Percentiles rank a stretch among this genome's conserved stretches.
These are phyloP conservation scores for Oryzaephilus surinamensis DNA, from an alignment of 1,140 invertebrate species.

Conservation along the genomic window DNA sequence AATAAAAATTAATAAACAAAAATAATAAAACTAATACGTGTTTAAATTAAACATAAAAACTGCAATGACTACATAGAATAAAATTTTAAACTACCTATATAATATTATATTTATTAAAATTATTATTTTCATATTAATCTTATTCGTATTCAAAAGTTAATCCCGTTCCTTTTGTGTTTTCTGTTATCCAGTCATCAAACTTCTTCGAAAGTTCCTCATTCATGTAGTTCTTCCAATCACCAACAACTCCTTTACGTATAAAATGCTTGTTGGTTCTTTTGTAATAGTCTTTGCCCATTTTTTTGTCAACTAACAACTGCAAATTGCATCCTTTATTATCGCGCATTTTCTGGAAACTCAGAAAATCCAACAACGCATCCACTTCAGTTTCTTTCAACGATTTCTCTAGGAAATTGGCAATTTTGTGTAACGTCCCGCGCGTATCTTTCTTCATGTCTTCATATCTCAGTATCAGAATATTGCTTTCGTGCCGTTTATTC, in stretches of 20 bases:
- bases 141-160: conserved; percentile 54
- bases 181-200: conserved; percentile 67
- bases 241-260: conserved; percentile 71
- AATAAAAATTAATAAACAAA: no score
- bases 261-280: conserved; percentile 51
- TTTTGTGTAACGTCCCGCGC: conserved; percentile 47
- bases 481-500: conserved; percentile 59
- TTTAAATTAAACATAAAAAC: no score
- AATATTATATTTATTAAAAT: no score
- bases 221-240: conserved; percentile 79
- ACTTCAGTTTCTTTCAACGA: conserved; percentile 52
- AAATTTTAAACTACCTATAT: no score
- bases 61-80: no score
- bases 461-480: conserved; percentile 72
- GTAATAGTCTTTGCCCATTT: conserved; percentile 39
- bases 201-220: conserved; percentile 50
- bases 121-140: no score
- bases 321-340: conserved; percentile 58
- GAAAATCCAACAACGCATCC: conserved; percentile 54
- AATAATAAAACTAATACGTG: no score
- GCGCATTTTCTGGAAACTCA: conserved; percentile 74
- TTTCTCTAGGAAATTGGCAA: conserved; percentile 64
- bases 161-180: conserved; percentile 52
- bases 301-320: conserved; percentile 47
- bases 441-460: conserved; percentile 76